Evolutionary conservation across 2,888 invertebrate species (phyloP), one percentile per base, ranked within the genome.

Genomic region (Nemurella pictetii): DNA sequence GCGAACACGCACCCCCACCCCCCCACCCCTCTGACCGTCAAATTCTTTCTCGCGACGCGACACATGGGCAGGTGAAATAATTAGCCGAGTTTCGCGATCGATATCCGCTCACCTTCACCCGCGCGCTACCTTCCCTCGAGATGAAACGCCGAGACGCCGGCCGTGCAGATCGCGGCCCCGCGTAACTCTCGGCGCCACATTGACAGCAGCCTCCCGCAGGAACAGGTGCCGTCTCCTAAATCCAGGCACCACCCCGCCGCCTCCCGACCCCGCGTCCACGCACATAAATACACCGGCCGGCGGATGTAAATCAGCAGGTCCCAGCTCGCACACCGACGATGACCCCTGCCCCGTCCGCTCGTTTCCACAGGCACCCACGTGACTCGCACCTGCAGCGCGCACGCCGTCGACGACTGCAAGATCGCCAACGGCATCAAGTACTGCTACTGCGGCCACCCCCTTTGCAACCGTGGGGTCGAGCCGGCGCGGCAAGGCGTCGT

Each of bases 371-470:
- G 84, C 26, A 27, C 35, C 0, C 78, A 82, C 32, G 85, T 88
- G 72, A 88, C 87, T 77, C 87, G 88, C 85, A 87, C 87, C 20
- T 89, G 90, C 86, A 88, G 88, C 80, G 87, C 86, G 72, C 84
- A 88, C 9, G 85, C 85, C n/a, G 85, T 89, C 28, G 87, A 88
- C 9, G 89, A 89, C 85, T 90, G 90, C 87, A 87, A 89, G 86
- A 86, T 85, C 83, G 89, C 89, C 35, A 90, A 90, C 87, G 86
- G 86, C 20, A 88, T 89, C 4, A 87, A 89, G 32, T 90, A 90
- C 87, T 90, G 90, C 87, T 90, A 89, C 87, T 90, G 90, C 87
- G 87, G 87, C 27, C 87, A 88, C 12, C 87, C 89, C n/a, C 88
- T 90, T 3, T 90, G 90, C 87, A 90, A 90, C 85, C 87, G 85